phyloP scores from a whole-genome alignment of 2,888 invertebrate genomes.

The Laothoe populi region DNA sequence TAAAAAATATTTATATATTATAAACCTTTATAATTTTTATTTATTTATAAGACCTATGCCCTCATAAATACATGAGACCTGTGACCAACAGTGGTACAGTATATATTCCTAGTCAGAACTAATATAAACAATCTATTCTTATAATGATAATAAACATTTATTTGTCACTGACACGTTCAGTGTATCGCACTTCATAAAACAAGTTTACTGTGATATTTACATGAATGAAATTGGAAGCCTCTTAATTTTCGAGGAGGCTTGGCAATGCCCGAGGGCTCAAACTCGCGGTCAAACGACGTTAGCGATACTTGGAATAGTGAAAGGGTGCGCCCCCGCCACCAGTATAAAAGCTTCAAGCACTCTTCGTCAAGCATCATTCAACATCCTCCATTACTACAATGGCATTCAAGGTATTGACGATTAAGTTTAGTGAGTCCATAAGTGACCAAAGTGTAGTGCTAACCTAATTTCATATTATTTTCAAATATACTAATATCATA shows the following conservation, averaged over 20 bases:
- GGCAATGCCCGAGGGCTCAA: slow-evolving; percentile 61
- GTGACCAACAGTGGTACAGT: too few relatives aligned
- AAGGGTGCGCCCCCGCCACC: slow-evolving; percentile 73
- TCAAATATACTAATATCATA: slow-evolving; percentile 1
- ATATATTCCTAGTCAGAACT: too few relatives aligned
- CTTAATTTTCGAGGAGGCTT: slow-evolving; percentile 45
- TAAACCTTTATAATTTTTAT: too few relatives aligned
- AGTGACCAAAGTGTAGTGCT: slow-evolving; percentile 33
- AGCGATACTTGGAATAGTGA: slow-evolving; percentile 61
- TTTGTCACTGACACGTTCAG: background rate
- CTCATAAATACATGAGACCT: too few relatives aligned
- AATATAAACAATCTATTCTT: background rate
- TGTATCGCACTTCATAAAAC: background rate
- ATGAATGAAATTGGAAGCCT: slow-evolving; percentile 32
- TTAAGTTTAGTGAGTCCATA: slow-evolving; percentile 29
- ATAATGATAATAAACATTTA: background rate
- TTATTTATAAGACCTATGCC: too few relatives aligned
- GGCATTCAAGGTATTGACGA: slow-evolving; percentile 75
- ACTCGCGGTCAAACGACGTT: slow-evolving; percentile 65
- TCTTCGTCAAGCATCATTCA: slow-evolving; percentile 72
- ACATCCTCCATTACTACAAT: slow-evolving; percentile 67
- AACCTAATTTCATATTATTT: slow-evolving; percentile 23
- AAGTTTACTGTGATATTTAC: background rate
- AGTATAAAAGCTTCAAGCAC: slow-evolving; percentile 73
- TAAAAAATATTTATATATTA: too few relatives aligned